Base-by-base conservation (phyloP, 2,888 invertebrate genomes). In the Tethea ocularis region DNA sequence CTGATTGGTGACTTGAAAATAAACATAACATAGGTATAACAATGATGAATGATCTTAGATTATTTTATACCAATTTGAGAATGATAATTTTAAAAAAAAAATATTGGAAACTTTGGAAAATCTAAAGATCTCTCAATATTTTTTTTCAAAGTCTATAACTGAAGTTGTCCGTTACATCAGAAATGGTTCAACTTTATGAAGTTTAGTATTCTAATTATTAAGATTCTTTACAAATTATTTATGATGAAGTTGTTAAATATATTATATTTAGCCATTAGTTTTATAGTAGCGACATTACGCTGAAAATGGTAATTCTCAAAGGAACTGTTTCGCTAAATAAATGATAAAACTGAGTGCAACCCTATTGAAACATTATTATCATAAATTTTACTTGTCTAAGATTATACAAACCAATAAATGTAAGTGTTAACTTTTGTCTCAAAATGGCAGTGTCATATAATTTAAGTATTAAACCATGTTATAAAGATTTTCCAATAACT, bases 391-490 rank as follows among this genome's bases (percentile, higher is more conserved):
- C n/a, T n/a, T 20, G 2, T n/a, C 20, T 20, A 10, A 46, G 7
- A 46, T 46, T 20, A 10, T 46, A 0, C 20, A n/a, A 46, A n/a
- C 20, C 11, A 38, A n/a, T 46, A 46, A 46, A 41, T 41, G 17
- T 7, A 41, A 17, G 41, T 41, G 41, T 17, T 46, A 46, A 10
- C 20, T 20, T 20, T 46, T 46, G 46, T 46, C 20, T 46, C 20
- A 46, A 20, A 20, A 46, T 7, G 46, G 46, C n/a, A 46, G 46
- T 7, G 46, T 20, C 46, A 46, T 46, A 46, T 46, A 46, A 46
- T n/a, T 46, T 46, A 46, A 46, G 46, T 46, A 20, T 46, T 20
- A n/a, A 46, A 46, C 46, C 46, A 7, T 46, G 46, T 46, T 46
- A 46, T 10, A 17, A 20, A 46, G 17, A 46, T 46, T 46, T 46